Evolutionary conservation across 2,797 vertebrate species (phyloP).

Genomic region (Argyrosomus regius): DNA sequence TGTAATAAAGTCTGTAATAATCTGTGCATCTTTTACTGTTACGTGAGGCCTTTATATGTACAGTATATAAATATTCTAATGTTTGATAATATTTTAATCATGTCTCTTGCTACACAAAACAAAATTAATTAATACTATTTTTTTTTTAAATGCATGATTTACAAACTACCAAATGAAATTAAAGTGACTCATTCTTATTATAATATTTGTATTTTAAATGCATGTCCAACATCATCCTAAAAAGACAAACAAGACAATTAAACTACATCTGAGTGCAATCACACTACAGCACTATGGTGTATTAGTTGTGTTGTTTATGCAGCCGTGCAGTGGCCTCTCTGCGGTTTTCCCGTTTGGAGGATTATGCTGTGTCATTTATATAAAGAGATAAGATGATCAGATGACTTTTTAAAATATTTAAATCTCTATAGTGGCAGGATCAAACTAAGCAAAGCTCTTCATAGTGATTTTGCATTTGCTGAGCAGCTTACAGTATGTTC

Average conservation of each 20-base stretch:
- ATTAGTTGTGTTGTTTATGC: background rate
- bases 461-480: constrained; percentile 59
- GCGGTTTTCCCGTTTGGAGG: background rate
- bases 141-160: background rate
- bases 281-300: background rate
- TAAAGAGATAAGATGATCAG: constrained; percentile 47
- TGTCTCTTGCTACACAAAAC: background rate
- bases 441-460: constrained; percentile 36
- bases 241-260: background rate
- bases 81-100: background rate
- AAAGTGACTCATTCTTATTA: background rate
- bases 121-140: background rate
- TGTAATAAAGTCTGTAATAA: background rate
- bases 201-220: background rate
- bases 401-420: constrained; percentile 1
- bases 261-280: background rate
- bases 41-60: background rate
- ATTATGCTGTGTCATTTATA: constrained; percentile 25
- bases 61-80: background rate
- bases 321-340: background rate
- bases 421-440: constrained; percentile 10
- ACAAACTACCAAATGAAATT: background rate
- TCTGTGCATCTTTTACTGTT: background rate
- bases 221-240: background rate
- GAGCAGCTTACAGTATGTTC: constrained; percentile 20